Base-by-base conservation (phyloP, 2,797 vertebrate species). In the Alfaro cultratus region DNA sequence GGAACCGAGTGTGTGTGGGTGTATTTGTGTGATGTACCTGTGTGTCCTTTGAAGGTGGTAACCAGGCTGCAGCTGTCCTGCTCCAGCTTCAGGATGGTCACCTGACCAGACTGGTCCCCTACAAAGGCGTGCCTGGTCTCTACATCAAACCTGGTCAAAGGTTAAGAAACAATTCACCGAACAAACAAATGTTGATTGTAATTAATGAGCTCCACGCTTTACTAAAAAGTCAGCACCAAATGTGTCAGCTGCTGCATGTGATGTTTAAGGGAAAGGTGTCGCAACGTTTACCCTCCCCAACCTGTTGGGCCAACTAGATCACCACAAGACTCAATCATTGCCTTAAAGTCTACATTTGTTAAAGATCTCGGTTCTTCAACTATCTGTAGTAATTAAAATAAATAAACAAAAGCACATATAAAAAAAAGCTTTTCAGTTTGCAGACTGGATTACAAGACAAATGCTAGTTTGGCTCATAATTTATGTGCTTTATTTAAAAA, bases 21-120 rank as follows among this genome's bases (percentile, higher is more conserved):
- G 71, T 80, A 71, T 79, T n/a, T 73, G 74, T 73, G 51, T 55
- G 9, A 9, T 81, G 82, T 95, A 99, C 98, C 98, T 85, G 98
- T 99, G 91, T 99, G 99, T 85, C 99, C 99, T 95, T 97, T 98
- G 93, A 99, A 99, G 4, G 98, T 97, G 1, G 98, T 99, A 80
- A 99, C 97, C 79, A 99, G 95, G 87, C 96, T 97, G 93, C 98
- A 99, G 93, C 90, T 97, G 92, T 99, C 98, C 93, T 98, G 97
- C 87, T 99, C 99, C 93, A 99, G 94, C 94, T 99, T 99, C 86
- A 99, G 95, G 87, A 99, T 99, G 73, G 98, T 99, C 92, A 99
- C 98, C 95, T 99, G 99, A 82, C 99, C 99, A 1, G 98, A 99
- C 83, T 98, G 97, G 87, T 99, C 98, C 34, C 98, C 98, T 29